Conservation (phyloP, 2,888 invertebrate species). For the Drosophila nr. fundita region DNA sequence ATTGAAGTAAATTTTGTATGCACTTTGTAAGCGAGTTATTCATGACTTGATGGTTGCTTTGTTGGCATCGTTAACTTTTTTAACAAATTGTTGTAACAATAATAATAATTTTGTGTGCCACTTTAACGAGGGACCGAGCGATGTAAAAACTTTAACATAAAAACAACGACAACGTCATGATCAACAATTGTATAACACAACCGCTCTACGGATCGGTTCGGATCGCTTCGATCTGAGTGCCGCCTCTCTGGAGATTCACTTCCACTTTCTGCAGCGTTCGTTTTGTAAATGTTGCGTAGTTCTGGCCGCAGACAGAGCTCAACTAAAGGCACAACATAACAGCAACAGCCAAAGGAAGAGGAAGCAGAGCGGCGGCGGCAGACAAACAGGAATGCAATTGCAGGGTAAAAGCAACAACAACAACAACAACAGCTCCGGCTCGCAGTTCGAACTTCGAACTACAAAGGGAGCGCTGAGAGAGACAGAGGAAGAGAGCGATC, state of each 20-base stretch:
- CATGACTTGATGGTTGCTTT: not conserved
- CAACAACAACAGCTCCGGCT: constrained; percentile 14
- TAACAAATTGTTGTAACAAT: constrained; percentile 31
- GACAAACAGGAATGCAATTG: constrained; percentile 80
- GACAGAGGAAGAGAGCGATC: constrained; percentile 16
- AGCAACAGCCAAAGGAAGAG: constrained; percentile 39
- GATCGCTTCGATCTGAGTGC: constrained; percentile 45
- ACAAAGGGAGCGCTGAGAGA: constrained; percentile 15
- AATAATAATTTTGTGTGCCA: constrained; percentile 25
- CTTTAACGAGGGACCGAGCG: constrained; percentile 16
- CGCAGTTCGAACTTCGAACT: constrained; percentile 17
- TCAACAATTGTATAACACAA: constrained; percentile 43
- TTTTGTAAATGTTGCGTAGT: constrained; percentile 83
- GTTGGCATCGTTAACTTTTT: constrained; percentile 23
- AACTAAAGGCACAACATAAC: constrained; percentile 32
- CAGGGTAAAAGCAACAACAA: constrained; percentile 52
- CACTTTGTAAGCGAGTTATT: constrained; percentile 36
- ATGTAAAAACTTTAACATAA: constrained; percentile 45
- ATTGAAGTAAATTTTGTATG: constrained; percentile 21
- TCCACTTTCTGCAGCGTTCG: constrained; percentile 83
- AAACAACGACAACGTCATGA: constrained; percentile 49
- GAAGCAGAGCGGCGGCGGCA: constrained; percentile 37
- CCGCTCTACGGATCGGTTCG: constrained; percentile 15
- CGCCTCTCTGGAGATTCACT: constrained; percentile 64
- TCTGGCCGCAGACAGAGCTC: constrained; percentile 54